Percentiles rank a stretch among this genome's conserved stretches.
phyloP scores from a whole-genome alignment of 1,140 invertebrate genomes.

The Melipona quadrifasciata region DNA sequence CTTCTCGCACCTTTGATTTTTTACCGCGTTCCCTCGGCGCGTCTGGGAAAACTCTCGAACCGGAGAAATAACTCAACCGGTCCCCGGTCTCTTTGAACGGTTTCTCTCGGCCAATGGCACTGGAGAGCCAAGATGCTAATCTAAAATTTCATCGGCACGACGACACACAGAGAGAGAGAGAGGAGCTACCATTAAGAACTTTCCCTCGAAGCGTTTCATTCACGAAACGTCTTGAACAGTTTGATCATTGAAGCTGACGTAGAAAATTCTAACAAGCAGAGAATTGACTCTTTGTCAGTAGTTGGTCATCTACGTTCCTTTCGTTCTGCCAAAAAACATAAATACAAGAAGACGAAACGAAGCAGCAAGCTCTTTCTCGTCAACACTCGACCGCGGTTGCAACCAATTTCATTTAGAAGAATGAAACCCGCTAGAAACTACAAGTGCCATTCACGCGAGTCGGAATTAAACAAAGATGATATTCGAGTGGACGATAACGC shows the following conservation, averaged over 20 bases:
- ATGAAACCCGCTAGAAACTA: too few species aligned
- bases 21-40: conserved; percentile 1
- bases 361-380: too few species aligned
- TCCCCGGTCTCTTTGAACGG: neutral
- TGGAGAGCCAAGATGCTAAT: neutral
- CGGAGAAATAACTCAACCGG: conserved; percentile 31
- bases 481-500: too few species aligned
- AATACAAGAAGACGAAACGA: too few species aligned
- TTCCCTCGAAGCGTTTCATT: neutral
- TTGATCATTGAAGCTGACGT: neutral
- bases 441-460: too few species aligned
- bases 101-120: neutral
- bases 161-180: neutral
- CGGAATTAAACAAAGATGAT: too few species aligned
- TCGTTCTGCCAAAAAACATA: too few species aligned
- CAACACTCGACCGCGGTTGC: too few species aligned
- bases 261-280: neutral
- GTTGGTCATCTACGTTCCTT: too few species aligned
- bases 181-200: neutral
- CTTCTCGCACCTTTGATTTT: conserved; percentile 38
- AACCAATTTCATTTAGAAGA: too few species aligned
- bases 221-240: neutral
- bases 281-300: too few species aligned
- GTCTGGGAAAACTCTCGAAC: neutral
- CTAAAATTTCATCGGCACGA: neutral